Conservation (phyloP, 1,140 invertebrate species). For the Nasonia longicornis region DNA sequence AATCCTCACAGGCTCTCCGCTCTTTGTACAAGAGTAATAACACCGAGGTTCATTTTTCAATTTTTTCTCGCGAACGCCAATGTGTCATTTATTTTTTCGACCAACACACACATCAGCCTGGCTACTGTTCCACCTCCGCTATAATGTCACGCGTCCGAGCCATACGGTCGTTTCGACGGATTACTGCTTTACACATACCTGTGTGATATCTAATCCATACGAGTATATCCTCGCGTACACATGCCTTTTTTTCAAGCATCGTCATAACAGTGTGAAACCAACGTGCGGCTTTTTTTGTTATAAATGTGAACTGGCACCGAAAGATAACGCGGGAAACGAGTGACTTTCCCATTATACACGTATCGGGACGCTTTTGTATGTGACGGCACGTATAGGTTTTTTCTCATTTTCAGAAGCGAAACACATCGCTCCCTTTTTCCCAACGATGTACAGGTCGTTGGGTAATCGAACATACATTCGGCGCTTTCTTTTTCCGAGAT, state of each 20-base stretch:
- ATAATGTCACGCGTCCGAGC: background rate
- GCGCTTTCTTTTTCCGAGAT: too few species aligned
- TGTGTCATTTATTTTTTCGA: background rate
- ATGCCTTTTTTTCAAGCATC: conserved; percentile 5
- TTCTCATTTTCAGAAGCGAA: too few species aligned
- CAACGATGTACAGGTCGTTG: too few species aligned
- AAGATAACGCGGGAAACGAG: too few species aligned
- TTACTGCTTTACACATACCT: background rate
- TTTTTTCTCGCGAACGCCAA: background rate
- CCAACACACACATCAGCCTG: background rate
- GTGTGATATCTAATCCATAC: background rate
- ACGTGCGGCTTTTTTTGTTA: background rate
- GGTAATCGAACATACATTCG: too few species aligned
- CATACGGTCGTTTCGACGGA: conserved; percentile 7
- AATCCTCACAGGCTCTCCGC: too few species aligned
- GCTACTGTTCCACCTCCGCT: too few species aligned
- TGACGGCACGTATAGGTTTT: too few species aligned
- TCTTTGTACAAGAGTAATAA: background rate
- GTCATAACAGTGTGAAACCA: background rate
- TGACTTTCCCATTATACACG: too few species aligned
- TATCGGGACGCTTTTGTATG: too few species aligned
- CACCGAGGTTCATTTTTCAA: background rate
- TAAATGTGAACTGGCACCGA: background rate
- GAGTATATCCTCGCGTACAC: too few species aligned
- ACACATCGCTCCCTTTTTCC: too few species aligned